These are phyloP conservation scores for Corydoras maculifer DNA, from an alignment of 2,113 vertebrate genomes.

Conservation along the genomic window DNA sequence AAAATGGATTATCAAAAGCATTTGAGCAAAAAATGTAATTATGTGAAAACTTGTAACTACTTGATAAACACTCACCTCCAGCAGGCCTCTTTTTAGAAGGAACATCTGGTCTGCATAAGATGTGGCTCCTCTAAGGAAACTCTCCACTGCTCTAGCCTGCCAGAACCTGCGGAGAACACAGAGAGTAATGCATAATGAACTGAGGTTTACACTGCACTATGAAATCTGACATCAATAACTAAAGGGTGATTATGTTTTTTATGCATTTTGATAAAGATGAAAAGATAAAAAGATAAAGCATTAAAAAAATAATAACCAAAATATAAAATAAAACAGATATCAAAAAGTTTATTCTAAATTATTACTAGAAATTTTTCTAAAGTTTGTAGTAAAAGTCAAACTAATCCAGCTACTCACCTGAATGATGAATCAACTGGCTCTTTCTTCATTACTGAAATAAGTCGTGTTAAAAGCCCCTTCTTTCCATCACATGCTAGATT, in stretches of 20 bases:
- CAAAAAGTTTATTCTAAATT: no score
- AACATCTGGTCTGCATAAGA: constrained; percentile 99
- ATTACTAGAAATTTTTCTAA: no score
- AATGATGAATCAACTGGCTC: constrained; percentile 95
- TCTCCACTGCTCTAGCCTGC: constrained; percentile 97
- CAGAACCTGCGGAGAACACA: constrained; percentile 76
- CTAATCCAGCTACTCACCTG: constrained; percentile 63
- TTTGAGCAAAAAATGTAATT: no score
- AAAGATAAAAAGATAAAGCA: no score
- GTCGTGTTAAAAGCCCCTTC: constrained; percentile 86
- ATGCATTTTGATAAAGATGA: no score
- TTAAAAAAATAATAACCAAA: no score
- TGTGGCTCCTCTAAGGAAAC: constrained; percentile 92
- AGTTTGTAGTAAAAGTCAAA: no score
- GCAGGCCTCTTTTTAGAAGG: constrained; percentile 88
- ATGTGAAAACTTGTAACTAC: no score
- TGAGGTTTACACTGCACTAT: neutral
- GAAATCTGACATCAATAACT: no score
- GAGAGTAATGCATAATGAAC: neutral
- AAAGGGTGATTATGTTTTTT: no score
- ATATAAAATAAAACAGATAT: no score
- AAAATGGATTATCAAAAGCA: no score
- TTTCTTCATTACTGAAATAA: constrained; percentile 96
- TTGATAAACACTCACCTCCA: constrained; percentile 71
- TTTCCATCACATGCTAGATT: constrained; percentile 94